phyloP scores from a whole-genome alignment of 2,797 vertebrate genomes.

The Sebastes dallii region DNA sequence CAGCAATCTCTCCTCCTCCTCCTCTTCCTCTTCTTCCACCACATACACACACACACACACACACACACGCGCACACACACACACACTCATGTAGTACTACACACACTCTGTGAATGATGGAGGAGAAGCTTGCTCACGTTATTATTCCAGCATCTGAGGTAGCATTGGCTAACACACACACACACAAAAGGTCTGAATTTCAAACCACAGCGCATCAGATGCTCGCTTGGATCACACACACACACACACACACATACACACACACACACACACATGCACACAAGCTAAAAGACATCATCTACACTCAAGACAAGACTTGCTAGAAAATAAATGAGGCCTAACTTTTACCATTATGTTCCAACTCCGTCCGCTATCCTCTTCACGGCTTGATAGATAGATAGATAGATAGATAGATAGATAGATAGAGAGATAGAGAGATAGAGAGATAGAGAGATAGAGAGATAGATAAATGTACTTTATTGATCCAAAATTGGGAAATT shows the following conservation, averaged over 20 bases:
- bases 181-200: slow-evolving; percentile 34
- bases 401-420: no score
- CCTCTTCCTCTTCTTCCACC: slow-evolving; percentile 4
- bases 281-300: slow-evolving; percentile 1
- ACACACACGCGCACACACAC: background rate
- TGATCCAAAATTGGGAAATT: no score
- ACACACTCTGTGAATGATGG: slow-evolving; percentile 9
- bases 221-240: background rate
- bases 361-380: background rate
- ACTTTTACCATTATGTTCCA: background rate
- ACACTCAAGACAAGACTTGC: background rate
- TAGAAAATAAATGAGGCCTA: background rate
- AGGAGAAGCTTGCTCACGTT: background rate
- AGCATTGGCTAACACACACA: background rate
- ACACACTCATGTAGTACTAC: background rate
- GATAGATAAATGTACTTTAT: no score
- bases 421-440: no score
- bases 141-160: slow-evolving; percentile 12
- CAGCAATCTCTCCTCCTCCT: slow-evolving; percentile 25
- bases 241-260: background rate
- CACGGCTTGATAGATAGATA: background rate
- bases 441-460: no score
- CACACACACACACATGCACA: background rate
- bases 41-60: no score
- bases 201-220: slow-evolving; percentile 6